Percentiles rank a stretch among this genome's conserved stretches.
phyloP scores from a whole-genome alignment of 2,888 invertebrate genomes.

The Mesorhabditis belari region DNA sequence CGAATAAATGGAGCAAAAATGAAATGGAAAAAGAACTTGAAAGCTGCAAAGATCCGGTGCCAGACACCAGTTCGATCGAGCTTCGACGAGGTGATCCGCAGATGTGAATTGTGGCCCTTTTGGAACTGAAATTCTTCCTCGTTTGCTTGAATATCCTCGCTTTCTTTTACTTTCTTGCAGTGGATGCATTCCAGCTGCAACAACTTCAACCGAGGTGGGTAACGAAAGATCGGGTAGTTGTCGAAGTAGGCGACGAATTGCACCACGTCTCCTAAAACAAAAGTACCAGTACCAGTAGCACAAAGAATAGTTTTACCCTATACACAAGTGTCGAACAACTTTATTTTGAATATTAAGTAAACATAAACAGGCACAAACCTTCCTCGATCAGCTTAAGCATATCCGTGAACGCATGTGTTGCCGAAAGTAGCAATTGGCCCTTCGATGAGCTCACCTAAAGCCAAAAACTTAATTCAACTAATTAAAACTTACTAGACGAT shows the following conservation, averaged over 20 bases:
- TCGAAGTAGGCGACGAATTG: constrained; percentile 44
- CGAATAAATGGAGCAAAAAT: constrained; percentile 40
- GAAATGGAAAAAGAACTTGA: constrained; percentile 45
- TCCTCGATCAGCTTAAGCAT: constrained; percentile 35
- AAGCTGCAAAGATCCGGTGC: constrained; percentile 39
- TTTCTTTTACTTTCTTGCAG: constrained; percentile 31
- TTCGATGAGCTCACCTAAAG: constrained; percentile 26
- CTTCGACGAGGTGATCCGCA: constrained; percentile 17
- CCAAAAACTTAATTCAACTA: not conserved
- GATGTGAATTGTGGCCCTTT: not conserved
- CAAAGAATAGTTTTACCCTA: too few species aligned
- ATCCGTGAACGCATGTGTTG: constrained; percentile 34
- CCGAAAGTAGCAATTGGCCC: constrained; percentile 31
- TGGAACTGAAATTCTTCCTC: too few species aligned
- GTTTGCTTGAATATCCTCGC: too few species aligned
- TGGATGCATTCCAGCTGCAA: constrained; percentile 41
- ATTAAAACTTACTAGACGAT: constrained; percentile 12
- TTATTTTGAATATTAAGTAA: too few species aligned
- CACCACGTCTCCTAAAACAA: constrained; percentile 37
- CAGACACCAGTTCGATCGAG: constrained; percentile 29
- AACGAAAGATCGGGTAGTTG: constrained; percentile 44
- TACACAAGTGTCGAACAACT: too few species aligned
- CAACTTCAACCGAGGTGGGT: constrained; percentile 39
- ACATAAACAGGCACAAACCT: too few species aligned
- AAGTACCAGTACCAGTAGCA: too few species aligned